Evolutionary conservation across 2,113 vertebrate genomes (phyloP).

Genomic region (Oostethus manadensis): DNA sequence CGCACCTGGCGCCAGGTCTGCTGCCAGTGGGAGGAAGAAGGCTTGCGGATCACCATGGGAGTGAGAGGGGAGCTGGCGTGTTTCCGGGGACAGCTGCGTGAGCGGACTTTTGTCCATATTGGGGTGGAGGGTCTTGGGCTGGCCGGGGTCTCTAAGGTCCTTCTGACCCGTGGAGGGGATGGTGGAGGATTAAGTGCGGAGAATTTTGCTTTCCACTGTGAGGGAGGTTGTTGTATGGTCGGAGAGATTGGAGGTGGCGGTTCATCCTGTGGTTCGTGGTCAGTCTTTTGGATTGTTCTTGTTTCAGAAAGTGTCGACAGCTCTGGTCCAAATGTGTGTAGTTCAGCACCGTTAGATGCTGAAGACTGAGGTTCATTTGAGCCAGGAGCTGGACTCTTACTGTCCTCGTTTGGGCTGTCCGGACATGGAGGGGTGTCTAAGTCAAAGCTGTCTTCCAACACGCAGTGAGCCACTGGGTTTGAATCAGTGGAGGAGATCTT

Average conservation of each 20-base stretch:
- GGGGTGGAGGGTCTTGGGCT: slow-evolving; percentile 7
- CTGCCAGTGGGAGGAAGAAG: slow-evolving; percentile 65
- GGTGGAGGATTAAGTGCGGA: slow-evolving; percentile 43
- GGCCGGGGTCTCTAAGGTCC: slow-evolving; percentile 47
- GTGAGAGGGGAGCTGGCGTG: slow-evolving; percentile 60
- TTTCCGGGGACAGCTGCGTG: slow-evolving; percentile 62
- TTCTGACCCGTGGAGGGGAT: slow-evolving; percentile 53
- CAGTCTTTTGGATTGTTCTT: slow-evolving; percentile 11
- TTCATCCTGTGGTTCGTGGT: slow-evolving; percentile 21
- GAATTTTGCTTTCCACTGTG: slow-evolving; percentile 18
- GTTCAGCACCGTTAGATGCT: slow-evolving; percentile 22
- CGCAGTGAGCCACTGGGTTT: slow-evolving; percentile 23
- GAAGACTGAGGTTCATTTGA: slow-evolving; percentile 24
- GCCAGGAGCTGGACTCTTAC: slow-evolving; percentile 33
- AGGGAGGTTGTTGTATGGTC: slow-evolving; percentile 6
- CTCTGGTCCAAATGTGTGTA: slow-evolving; percentile 22
- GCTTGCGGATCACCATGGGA: slow-evolving; percentile 49
- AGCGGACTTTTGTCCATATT: slow-evolving; percentile 34
- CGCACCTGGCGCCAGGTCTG: slow-evolving; percentile 63
- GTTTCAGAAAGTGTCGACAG: slow-evolving; percentile 15
- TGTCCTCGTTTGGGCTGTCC: slow-evolving; percentile 68
- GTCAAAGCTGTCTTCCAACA: slow-evolving; percentile 48
- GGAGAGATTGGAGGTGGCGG: slow-evolving; percentile 11
- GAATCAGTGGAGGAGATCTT: slow-evolving; percentile 76
- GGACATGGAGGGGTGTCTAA: slow-evolving; percentile 30